These are phyloP conservation scores for Carassius carassius DNA, from an alignment of 2,113 vertebrate species.

Conservation along the genomic window DNA sequence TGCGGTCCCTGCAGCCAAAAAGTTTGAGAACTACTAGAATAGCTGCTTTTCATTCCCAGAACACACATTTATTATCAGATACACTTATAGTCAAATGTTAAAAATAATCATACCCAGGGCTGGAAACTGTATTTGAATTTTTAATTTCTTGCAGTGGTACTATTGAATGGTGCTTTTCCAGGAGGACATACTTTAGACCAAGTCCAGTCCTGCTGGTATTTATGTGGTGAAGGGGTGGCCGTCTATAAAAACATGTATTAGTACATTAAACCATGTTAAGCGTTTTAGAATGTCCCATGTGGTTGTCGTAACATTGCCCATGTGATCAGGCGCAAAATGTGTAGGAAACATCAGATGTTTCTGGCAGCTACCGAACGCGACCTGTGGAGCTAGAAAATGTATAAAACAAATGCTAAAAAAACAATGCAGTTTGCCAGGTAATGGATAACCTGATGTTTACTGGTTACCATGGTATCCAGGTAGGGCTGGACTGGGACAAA, in stretches of 20 bases:
- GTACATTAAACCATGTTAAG: too few species aligned
- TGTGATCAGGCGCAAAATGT: too few species aligned
- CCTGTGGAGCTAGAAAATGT: too few species aligned
- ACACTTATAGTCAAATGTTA: neutral
- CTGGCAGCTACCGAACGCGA: too few species aligned
- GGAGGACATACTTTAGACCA: too few species aligned
- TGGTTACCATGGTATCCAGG: too few species aligned
- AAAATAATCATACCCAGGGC: constrained; percentile 77
- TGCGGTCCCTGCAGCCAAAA: neutral
- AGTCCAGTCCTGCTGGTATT: constrained; percentile 70
- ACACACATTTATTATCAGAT: neutral
- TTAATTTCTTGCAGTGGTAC: constrained; percentile 69
- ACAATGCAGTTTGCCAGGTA: too few species aligned
- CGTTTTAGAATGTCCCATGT: constrained; percentile 60
- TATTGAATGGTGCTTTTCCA: constrained; percentile 72
- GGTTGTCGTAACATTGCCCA: constrained; percentile 74
- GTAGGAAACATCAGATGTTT: too few species aligned
- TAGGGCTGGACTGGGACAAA: too few species aligned
- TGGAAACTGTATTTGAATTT: constrained; percentile 26
- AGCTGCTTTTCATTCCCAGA: neutral
- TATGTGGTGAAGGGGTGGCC: constrained; percentile 70
- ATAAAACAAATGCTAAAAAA: too few species aligned
- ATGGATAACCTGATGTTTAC: too few species aligned
- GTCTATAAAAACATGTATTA: constrained; percentile 60
- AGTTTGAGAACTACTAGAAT: too few species aligned